phyloP scores from a whole-genome alignment of 2,888 invertebrate genomes.

The Alviniconcha strummeri region DNA sequence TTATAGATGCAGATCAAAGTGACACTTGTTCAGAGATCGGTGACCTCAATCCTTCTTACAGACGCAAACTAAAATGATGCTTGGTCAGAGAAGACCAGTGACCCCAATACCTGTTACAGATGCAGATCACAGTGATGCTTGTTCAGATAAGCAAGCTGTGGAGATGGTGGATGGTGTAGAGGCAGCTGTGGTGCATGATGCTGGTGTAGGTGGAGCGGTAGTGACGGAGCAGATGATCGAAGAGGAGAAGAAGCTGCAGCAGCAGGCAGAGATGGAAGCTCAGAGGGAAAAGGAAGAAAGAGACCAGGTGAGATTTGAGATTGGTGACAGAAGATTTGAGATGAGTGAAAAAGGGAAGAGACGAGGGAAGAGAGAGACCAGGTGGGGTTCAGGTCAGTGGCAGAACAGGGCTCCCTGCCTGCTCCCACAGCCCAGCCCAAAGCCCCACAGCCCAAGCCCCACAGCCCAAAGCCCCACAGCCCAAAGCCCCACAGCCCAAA shows the following conservation, averaged over 20 bases:
- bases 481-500: too few relatives aligned
- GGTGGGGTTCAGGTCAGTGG: constrained; percentile 22
- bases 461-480: too few relatives aligned
- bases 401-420: too few relatives aligned
- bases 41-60: too few relatives aligned
- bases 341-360: constrained; percentile 43
- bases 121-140: constrained; percentile 4
- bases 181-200: too few relatives aligned
- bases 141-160: not conserved
- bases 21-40: too few relatives aligned
- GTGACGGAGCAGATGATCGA: constrained; percentile 48
- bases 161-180: not conserved
- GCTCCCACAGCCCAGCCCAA: too few relatives aligned
- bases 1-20: too few relatives aligned
- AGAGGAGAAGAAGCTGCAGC: constrained; percentile 49
- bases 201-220: not conserved
- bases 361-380: constrained; percentile 24
- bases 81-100: too few relatives aligned
- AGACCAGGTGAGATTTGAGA: constrained; percentile 41
- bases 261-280: constrained; percentile 46
- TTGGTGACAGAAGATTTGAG: constrained; percentile 31
- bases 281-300: constrained; percentile 45
- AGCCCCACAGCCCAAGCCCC: too few relatives aligned
- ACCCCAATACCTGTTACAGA: not conserved
- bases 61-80: too few relatives aligned